These are phyloP conservation scores for Drosophila recens DNA, from an alignment of 2,888 invertebrate genomes.

Conservation along the genomic window DNA sequence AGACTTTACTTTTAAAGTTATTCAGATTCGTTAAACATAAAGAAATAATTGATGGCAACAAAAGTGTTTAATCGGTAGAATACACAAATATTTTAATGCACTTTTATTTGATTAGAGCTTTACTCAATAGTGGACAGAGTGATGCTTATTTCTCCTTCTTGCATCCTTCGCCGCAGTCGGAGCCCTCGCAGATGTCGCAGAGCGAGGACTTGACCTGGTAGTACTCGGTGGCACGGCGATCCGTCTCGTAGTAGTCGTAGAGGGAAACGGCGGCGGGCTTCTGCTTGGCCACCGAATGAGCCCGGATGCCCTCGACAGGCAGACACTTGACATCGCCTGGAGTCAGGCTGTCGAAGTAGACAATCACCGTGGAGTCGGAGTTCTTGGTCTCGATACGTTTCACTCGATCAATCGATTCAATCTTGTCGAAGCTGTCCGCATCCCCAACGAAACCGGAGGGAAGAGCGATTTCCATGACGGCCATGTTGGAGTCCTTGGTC, in stretches of 20 bases:
- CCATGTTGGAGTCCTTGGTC: constrained; percentile 91
- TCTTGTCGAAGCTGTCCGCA: constrained; percentile 89
- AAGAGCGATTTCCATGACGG: constrained; percentile 94
- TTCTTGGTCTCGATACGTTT: constrained; percentile 89
- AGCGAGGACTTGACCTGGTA: constrained; percentile 87
- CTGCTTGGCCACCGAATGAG: constrained; percentile 93
- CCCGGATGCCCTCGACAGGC: constrained; percentile 93
- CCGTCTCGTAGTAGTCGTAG: constrained; percentile 96
- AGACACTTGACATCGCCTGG: constrained; percentile 89
- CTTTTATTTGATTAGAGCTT: constrained; percentile 23
- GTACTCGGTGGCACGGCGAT: constrained; percentile 79
- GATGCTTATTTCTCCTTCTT: constrained; percentile 41
- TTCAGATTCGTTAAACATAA: too few species aligned
- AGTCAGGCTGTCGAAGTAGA: constrained; percentile 90
- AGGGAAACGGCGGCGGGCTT: constrained; percentile 94
- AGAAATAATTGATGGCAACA: too few species aligned
- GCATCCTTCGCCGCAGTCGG: constrained; percentile 85
- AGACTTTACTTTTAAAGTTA: too few species aligned
- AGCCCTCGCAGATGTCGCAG: constrained; percentile 93
- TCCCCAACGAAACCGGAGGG: constrained; percentile 97
- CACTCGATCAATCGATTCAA: constrained; percentile 85
- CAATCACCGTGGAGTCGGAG: constrained; percentile 87
- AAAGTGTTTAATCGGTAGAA: neutral
- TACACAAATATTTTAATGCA: constrained; percentile 9
- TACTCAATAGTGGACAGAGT: neutral